Evolutionary conservation across 1,140 invertebrate genomes (phyloP).

Genomic region (Leptinotarsa undecemlineata): DNA sequence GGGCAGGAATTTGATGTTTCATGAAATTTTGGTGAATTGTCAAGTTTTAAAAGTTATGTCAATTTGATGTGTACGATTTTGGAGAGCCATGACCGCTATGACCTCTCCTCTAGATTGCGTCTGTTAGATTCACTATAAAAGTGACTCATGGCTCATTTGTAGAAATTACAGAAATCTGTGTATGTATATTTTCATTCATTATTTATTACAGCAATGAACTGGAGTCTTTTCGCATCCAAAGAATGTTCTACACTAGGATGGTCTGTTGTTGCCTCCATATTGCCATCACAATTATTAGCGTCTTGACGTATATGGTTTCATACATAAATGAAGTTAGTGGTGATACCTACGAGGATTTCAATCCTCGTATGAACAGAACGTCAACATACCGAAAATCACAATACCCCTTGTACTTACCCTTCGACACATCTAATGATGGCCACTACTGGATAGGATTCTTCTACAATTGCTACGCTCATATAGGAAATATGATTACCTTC

Average conservation of each 20-base stretch:
- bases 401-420: conserved; percentile 32
- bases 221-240: background rate
- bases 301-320: background rate
- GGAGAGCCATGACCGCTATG: no score
- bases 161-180: no score
- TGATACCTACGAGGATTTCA: conserved; percentile 26
- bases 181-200: no score
- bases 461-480: conserved; percentile 24
- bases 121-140: no score
- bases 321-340: background rate
- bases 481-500: conserved; percentile 22
- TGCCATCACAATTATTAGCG: background rate
- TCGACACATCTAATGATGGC: conserved; percentile 36
- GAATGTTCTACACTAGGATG: conserved; percentile 16
- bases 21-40: no score
- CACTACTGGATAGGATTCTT: conserved; percentile 31
- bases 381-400: conserved; percentile 27
- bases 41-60: no score
- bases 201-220: background rate
- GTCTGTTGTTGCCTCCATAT: conserved; percentile 6
- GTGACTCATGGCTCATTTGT: no score
- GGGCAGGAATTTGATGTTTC: no score
- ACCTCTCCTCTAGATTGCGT: no score
- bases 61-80: no score
- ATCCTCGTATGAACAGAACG: conserved; percentile 29